phyloP scores from a whole-genome alignment of 1,140 invertebrate genomes.

The Spodoptera frugiperda region DNA sequence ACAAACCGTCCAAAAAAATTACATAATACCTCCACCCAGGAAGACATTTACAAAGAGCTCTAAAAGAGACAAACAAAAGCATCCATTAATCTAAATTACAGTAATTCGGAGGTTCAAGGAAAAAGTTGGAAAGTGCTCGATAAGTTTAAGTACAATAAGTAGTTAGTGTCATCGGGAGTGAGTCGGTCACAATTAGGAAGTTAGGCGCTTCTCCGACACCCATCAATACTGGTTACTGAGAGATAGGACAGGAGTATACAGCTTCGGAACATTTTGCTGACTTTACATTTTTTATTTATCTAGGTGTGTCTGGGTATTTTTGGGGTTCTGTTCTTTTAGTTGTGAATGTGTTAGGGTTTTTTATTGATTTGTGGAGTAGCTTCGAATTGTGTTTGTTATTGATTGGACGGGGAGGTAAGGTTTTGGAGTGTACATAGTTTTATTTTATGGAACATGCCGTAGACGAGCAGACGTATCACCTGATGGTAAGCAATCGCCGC shows the following conservation, averaged over 20 bases:
- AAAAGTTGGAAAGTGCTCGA: conserved; percentile 24
- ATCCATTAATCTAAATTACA: conserved; percentile 29
- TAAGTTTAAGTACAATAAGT: conserved; percentile 35
- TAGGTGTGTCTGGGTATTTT: background rate
- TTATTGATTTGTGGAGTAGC: no score
- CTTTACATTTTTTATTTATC: conserved; percentile 6
- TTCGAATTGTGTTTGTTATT: no score
- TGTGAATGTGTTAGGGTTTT: no score
- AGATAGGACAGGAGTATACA: background rate
- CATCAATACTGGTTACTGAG: conserved; percentile 20
- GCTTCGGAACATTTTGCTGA: background rate
- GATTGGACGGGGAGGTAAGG: no score
- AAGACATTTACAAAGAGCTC: background rate
- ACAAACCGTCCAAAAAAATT: no score
- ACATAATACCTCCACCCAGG: no score
- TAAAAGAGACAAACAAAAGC: conserved; percentile 12
- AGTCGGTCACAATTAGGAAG: conserved; percentile 30
- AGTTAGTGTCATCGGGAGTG: conserved; percentile 24
- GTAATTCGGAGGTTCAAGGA: conserved; percentile 4
- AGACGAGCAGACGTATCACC: no score
- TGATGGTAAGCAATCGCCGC: no score
- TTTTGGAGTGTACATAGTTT: no score
- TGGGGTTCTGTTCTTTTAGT: background rate
- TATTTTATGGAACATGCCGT: no score
- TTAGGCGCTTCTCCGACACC: background rate